Base-by-base conservation (phyloP, 37 sponge, comb jelly and placozoan species). In the Diacarnus erythraeanus region DNA sequence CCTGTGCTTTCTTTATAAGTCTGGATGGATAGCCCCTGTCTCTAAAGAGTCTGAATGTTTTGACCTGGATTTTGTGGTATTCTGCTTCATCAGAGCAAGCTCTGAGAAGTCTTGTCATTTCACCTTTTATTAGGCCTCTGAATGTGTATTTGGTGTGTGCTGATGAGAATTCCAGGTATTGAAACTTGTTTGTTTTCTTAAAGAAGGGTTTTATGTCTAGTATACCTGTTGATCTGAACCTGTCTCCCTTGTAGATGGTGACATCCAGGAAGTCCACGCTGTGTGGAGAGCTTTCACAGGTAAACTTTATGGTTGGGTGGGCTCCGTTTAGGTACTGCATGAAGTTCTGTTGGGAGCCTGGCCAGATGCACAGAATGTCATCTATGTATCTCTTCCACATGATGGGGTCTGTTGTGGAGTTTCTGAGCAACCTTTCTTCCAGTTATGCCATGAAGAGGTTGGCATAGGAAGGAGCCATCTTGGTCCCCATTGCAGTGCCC, bases 401-500 rank as follows among this genome's bases (percentile, higher is more conserved):
- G 38, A 42, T 35, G 39, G 75, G 39, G 69, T n/a, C 23, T 27
- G 26, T 31, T 29, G 25, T 30, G 69, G 65, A 35, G 12, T 17
- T 23, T 26, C 35, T 56, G n/a, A n/a, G n/a, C n/a, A 47, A 35
- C 41, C 39, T 27, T 80, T n/a, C 44, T 80, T 70, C 81, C 18
- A 80, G 26, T 68, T 36, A 31, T 22, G 41, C 69, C 81, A 80
- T 77, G 42, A 80, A 74, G n/a, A 80, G 70, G 51, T 80, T 80
- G 23, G 81, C 81, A 33, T 64, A 70, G 43, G 43, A 22, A 22
- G 81, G 81, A 21, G 81, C 72, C 67, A 80, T 67, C 42, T 70
- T 68, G 21, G 81, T 80, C 27, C 72, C 81, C 81, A 80, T 80
- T 22, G 81, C 72, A 64, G 70, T 70, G 42, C 81, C 81, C n/a